These are phyloP conservation scores for Hirtodrosophila duncani DNA, from an alignment of 2,888 invertebrate genomes.

Conservation along the genomic window DNA sequence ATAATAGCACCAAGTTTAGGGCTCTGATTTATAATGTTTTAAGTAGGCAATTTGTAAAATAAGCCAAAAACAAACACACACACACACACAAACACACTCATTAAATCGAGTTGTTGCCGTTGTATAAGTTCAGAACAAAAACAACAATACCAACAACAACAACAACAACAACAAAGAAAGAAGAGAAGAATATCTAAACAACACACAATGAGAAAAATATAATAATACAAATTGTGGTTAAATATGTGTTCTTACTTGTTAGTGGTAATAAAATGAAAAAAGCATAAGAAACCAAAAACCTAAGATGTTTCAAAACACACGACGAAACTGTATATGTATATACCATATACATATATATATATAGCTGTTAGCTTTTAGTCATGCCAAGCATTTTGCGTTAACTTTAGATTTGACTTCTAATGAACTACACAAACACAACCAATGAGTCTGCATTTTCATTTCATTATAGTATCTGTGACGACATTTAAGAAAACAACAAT, in stretches of 20 bases:
- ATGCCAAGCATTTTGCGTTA: constrained; percentile 64
- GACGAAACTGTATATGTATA: constrained; percentile 27
- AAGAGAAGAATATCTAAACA: constrained; percentile 23
- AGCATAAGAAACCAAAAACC: constrained; percentile 14
- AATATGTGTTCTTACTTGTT: constrained; percentile 75
- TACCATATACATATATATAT: constrained; percentile 29
- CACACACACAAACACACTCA: too few relatives aligned
- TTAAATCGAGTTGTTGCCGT: constrained; percentile 17
- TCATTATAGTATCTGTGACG: too few relatives aligned
- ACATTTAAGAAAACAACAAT: too few relatives aligned
- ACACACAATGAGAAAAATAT: too few relatives aligned
- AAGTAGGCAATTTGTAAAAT: constrained; percentile 69
- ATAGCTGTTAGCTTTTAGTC: constrained; percentile 59
- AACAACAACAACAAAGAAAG: constrained; percentile 16
- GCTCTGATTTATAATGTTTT: constrained; percentile 64
- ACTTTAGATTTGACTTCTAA: constrained; percentile 39
- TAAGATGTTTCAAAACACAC: constrained; percentile 45
- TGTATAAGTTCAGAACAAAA: constrained; percentile 22
- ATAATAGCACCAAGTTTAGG: constrained; percentile 44
- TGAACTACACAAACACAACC: constrained; percentile 24
- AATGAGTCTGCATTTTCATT: too few relatives aligned
- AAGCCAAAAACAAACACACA: constrained; percentile 35
- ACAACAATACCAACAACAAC: constrained; percentile 9
- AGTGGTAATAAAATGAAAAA: constrained; percentile 60
- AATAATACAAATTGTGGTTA: constrained; percentile 63